Conservation (phyloP, 2,113 vertebrate species). For the Phodopus roborovskii region DNA sequence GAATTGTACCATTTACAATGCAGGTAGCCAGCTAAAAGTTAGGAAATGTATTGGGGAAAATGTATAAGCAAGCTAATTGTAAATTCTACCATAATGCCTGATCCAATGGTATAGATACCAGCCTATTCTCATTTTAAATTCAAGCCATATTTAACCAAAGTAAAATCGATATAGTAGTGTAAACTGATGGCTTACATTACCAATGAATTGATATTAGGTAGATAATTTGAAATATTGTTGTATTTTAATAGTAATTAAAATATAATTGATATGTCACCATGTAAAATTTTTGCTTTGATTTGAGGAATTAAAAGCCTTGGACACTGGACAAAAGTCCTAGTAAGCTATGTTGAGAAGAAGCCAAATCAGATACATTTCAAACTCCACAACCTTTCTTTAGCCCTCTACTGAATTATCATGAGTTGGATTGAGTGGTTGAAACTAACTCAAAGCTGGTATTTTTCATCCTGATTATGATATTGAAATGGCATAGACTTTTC, state of each 20-base stretch:
- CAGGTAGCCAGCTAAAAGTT: not conserved
- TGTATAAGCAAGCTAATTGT: not conserved
- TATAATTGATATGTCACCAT: not conserved
- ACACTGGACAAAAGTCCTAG: not conserved
- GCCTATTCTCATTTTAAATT: constrained; percentile 17
- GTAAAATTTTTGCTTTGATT: not conserved
- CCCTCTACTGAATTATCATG: not conserved
- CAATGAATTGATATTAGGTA: not conserved
- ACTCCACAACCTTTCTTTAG: not conserved
- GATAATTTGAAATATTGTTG: not conserved
- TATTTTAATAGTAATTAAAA: not conserved
- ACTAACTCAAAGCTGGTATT: not conserved
- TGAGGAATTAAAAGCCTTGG: not conserved
- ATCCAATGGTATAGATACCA: not conserved
- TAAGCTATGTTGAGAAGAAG: not conserved
- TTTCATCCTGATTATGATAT: not conserved
- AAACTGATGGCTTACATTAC: not conserved
- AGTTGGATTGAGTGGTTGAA: not conserved
- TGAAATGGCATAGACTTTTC: not conserved
- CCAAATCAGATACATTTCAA: not conserved
- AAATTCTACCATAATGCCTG: not conserved
- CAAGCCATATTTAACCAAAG: constrained; percentile 11
- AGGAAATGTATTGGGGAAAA: not conserved
- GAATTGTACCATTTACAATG: not conserved
- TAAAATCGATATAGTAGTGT: not conserved